Percentiles rank a stretch among this genome's conserved stretches.
These are phyloP conservation scores for Pagrus major DNA, from an alignment of 2,113 vertebrate genomes.

Conservation along the genomic window DNA sequence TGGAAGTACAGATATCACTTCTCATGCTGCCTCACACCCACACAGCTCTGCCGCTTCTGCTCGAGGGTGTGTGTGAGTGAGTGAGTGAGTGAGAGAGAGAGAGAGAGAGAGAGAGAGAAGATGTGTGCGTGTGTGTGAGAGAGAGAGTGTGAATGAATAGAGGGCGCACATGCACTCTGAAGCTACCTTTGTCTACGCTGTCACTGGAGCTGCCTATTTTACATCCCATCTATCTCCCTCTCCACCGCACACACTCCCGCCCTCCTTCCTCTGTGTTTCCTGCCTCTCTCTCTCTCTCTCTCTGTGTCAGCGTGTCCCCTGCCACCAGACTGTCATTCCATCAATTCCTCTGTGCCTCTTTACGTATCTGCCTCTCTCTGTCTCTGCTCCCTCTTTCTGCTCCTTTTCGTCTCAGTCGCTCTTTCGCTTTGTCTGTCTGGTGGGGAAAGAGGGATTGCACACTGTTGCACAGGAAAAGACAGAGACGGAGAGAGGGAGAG, in stretches of 20 bases:
- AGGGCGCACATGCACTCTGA: conserved; percentile 64
- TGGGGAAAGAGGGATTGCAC: conserved; percentile 66
- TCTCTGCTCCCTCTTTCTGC: conserved; percentile 46
- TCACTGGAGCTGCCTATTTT: conserved; percentile 73
- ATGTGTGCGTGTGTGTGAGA: conserved; percentile 1
- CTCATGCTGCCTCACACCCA: conserved; percentile 73
- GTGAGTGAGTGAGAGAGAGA: conserved; percentile 20
- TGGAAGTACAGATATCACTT: conserved; percentile 68
- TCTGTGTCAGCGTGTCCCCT: conserved; percentile 48
- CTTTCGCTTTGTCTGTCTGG: conserved; percentile 69
- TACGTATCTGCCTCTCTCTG: conserved; percentile 65
- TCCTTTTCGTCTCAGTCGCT: conserved; percentile 60
- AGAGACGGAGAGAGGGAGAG: conserved; percentile 25
- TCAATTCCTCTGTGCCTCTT: conserved; percentile 74
- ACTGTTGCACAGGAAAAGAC: conserved; percentile 71
- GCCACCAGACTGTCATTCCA: conserved; percentile 69
- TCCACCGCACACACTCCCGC: conserved; percentile 31
- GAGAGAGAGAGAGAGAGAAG: conserved; percentile 25
- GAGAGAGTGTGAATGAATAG: conserved; percentile 61
- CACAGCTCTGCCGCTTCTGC: conserved; percentile 69
- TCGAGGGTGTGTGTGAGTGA: conserved; percentile 61
- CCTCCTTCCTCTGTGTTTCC: too few relatives aligned
- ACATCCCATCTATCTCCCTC: conserved; percentile 54
- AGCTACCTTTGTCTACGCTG: conserved; percentile 77
- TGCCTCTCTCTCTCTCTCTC: conserved; percentile 14